Evolutionary conservation across 2,888 invertebrate genomes (phyloP).

Genomic region (Mantis religiosa): DNA sequence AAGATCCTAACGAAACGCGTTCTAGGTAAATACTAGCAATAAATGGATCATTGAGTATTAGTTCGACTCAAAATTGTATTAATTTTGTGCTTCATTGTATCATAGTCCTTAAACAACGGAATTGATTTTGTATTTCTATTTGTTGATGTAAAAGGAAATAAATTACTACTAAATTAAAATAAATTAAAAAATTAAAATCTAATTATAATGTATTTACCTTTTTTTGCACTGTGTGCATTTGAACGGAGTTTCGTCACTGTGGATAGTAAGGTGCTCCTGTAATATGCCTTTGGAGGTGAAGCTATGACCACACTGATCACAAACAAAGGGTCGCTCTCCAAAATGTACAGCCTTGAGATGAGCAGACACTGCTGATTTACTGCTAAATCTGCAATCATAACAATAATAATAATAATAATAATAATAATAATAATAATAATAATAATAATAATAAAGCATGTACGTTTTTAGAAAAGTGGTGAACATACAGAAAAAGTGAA

Average conservation of each 20-base stretch:
- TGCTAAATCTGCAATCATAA: slow-evolving; percentile 47
- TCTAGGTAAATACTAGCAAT: no score
- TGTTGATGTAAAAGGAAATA: no score
- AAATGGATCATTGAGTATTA: no score
- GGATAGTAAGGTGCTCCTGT: slow-evolving; percentile 55
- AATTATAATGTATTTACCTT: slow-evolving; percentile 42
- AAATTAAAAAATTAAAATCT: no score
- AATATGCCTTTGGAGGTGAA: slow-evolving; percentile 56
- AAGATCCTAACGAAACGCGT: no score
- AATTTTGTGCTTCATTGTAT: no score
- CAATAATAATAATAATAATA: not conserved
- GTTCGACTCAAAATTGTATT: no score
- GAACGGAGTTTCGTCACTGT: slow-evolving; percentile 54
- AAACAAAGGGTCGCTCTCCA: slow-evolving; percentile 54
- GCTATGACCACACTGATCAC: slow-evolving; percentile 55
- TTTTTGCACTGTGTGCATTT: slow-evolving; percentile 51
- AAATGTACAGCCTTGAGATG: slow-evolving; percentile 55
- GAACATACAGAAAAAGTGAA: no score
- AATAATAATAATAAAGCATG: not conserved
- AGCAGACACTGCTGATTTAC: slow-evolving; percentile 50
- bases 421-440: not conserved
- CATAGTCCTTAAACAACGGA: no score
- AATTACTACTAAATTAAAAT: no score
- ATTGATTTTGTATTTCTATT: no score
- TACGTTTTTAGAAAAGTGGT: no score